Percentiles rank a stretch among this genome's conserved stretches.
Conservation (phyloP, 2,113 vertebrate species). For the Phylloscopus trochiloides region DNA sequence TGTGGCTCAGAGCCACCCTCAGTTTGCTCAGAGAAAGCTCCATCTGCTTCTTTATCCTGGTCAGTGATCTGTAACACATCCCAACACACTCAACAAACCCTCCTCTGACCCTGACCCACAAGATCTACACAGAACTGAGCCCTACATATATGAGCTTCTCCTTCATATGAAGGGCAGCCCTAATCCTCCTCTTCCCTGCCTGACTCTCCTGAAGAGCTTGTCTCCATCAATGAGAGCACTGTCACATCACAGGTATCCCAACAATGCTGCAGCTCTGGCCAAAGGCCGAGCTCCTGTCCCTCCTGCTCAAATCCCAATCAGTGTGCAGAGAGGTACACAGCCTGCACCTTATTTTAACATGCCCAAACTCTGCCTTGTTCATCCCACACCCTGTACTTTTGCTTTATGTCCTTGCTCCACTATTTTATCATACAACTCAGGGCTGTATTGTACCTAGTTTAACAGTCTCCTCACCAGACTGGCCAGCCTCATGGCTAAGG, state of each 20-base stretch:
- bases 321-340: neutral
- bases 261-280: neutral
- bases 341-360: neutral
- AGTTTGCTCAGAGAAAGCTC: neutral
- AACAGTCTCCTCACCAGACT: neutral
- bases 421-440: neutral
- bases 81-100: neutral
- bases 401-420: neutral
- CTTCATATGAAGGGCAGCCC: neutral
- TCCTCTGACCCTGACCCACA: neutral
- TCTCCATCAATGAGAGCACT: fast-evolving
- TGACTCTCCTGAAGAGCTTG: neutral
- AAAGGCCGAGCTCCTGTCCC: neutral
- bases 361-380: neutral
- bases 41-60: neutral
- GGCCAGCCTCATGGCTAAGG: neutral
- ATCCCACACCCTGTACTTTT: fast-evolving
- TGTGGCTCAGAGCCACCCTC: neutral
- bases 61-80: neutral
- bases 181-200: neutral
- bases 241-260: neutral
- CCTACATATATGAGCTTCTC: neutral
- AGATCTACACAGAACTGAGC: fast-evolving
- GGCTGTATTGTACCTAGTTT: neutral
- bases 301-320: neutral